Conservation (phyloP, 2,888 invertebrate species). For the Xestoiulus laeticollis region DNA sequence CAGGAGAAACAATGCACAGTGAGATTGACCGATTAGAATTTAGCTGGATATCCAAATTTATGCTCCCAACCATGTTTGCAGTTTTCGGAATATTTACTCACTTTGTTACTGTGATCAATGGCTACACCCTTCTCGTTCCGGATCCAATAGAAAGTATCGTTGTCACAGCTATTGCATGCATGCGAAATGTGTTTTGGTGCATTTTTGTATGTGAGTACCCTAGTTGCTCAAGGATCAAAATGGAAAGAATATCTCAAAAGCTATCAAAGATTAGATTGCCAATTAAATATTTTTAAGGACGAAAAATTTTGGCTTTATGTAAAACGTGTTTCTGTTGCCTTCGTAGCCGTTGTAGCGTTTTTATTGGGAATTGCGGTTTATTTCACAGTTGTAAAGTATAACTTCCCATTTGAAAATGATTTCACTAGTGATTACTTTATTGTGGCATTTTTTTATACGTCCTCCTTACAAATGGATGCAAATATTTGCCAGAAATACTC, state of each 20-base stretch:
- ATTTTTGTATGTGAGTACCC: not conserved
- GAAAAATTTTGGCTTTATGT: not conserved
- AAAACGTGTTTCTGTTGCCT: not conserved
- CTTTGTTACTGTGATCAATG: not conserved
- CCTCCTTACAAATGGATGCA: not conserved
- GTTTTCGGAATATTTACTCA: not conserved
- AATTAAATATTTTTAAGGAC: not conserved
- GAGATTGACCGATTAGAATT: not conserved
- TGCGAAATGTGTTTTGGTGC: not conserved
- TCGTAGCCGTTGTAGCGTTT: not conserved
- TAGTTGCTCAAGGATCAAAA: not conserved
- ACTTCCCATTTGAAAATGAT: not conserved
- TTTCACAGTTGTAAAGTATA: not conserved
- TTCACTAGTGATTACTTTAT: not conserved
- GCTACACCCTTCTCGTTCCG: not conserved
- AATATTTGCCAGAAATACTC: not conserved
- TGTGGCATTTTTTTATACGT: not conserved
- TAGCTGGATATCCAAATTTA: too few species aligned
- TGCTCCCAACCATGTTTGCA: not conserved
- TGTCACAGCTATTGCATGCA: not conserved
- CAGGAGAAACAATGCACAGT: not conserved
- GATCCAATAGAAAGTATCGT: not conserved
- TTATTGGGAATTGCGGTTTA: not conserved
- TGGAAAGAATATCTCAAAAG: not conserved
- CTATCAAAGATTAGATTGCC: not conserved